A percentile compares a stretch with the other conserved stretches of the same genome.
phyloP scores from a whole-genome alignment of 2,797 vertebrate genomes.

The Enteromius trimaculatus region DNA sequence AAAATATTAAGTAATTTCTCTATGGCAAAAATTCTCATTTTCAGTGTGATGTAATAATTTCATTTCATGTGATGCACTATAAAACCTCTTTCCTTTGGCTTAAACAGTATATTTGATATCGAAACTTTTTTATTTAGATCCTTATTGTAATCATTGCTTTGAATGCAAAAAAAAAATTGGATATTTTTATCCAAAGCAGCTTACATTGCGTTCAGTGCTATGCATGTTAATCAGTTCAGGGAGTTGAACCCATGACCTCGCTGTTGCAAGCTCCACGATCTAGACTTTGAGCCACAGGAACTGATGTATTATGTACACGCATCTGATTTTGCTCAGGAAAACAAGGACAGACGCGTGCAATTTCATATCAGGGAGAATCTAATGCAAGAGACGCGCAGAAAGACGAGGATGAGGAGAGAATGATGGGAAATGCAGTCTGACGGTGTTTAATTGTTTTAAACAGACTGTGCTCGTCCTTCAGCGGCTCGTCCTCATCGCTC shows the following conservation, averaged over 20 bases:
- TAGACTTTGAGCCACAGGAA: neutral
- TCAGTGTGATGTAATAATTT: too few relatives aligned
- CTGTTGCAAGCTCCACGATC: neutral
- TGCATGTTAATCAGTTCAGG: neutral
- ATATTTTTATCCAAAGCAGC: neutral
- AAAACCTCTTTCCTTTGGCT: too few relatives aligned
- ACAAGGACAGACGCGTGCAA: neutral
- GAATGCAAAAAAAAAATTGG: neutral
- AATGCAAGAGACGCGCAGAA: neutral
- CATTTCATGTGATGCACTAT: too few relatives aligned
- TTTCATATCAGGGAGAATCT: neutral
- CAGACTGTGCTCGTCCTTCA: neutral
- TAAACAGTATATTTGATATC: too few relatives aligned
- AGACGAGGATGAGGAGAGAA: neutral
- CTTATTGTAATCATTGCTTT: neutral
- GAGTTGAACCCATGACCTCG: neutral
- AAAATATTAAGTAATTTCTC: too few relatives aligned
- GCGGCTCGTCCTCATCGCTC: constrained; percentile 24
- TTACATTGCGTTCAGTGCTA: neutral
- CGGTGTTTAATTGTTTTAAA: neutral
- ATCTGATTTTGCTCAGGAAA: neutral
- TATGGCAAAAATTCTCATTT: too few relatives aligned
- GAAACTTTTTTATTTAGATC: too few relatives aligned
- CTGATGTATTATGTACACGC: neutral
- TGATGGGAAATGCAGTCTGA: neutral